Conservation (phyloP, 2,888 invertebrate genomes). For the Pteria penguin region DNA sequence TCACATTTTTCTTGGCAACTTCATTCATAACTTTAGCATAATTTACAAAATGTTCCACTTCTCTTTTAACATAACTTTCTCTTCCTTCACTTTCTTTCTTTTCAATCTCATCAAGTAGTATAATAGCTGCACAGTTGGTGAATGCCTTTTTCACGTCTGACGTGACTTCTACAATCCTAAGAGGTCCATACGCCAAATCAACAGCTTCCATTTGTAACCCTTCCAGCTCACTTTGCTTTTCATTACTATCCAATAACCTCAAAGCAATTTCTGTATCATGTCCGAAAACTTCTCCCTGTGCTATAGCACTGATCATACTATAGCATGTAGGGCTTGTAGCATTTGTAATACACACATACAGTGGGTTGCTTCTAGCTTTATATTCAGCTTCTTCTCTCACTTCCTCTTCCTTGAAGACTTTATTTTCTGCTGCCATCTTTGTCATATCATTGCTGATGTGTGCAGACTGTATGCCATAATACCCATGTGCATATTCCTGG, state of each 20-base stretch:
- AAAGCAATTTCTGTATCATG: slow-evolving; percentile 68
- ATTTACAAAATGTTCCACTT: slow-evolving; percentile 63
- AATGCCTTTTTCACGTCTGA: slow-evolving; percentile 68
- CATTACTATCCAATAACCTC: slow-evolving; percentile 64
- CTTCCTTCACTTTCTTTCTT: slow-evolving; percentile 54
- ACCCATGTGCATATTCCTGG: slow-evolving; percentile 77
- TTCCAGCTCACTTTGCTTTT: slow-evolving; percentile 56
- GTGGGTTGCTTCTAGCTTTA: slow-evolving; percentile 66
- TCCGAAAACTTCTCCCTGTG: slow-evolving; percentile 75
- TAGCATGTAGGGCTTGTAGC: slow-evolving; percentile 72
- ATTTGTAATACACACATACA: slow-evolving; percentile 76
- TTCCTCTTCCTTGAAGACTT: slow-evolving; percentile 64
- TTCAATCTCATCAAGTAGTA: slow-evolving; percentile 69
- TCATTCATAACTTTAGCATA: slow-evolving; percentile 72
- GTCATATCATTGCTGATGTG: slow-evolving; percentile 73
- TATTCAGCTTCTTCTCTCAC: slow-evolving; percentile 69
- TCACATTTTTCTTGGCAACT: slow-evolving; percentile 67
- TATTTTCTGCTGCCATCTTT: slow-evolving; percentile 75
- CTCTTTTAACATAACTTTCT: slow-evolving; percentile 68
- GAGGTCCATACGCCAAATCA: slow-evolving; percentile 70
- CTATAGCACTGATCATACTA: slow-evolving; percentile 63
- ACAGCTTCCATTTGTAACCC: slow-evolving; percentile 75
- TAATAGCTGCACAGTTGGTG: slow-evolving; percentile 67
- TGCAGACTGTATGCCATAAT: slow-evolving; percentile 77
- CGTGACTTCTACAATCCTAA: slow-evolving; percentile 64